Percentiles rank a stretch among this genome's conserved stretches.
These are phyloP conservation scores for Batillaria attramentaria DNA, from an alignment of 1,140 invertebrate species.

Conservation along the genomic window DNA sequence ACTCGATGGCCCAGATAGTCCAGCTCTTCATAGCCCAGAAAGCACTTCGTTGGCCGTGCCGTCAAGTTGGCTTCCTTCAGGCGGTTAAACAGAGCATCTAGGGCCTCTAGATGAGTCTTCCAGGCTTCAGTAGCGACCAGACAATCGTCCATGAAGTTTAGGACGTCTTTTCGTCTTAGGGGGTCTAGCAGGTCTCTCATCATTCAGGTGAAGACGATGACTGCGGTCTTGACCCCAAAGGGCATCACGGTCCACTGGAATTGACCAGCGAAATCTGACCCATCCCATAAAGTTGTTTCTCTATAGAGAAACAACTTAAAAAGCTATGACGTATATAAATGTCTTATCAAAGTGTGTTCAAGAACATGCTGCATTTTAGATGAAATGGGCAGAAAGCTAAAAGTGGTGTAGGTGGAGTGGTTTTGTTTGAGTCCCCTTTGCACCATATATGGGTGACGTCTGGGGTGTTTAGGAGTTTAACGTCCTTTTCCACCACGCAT, in stretches of 20 bases:
- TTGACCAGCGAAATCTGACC: too few relatives aligned
- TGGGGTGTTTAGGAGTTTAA: too few relatives aligned
- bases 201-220: constrained; percentile 33
- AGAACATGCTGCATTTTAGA: too few relatives aligned
- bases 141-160: constrained; percentile 28
- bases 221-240: constrained; percentile 47
- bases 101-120: constrained; percentile 3
- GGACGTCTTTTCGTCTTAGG: background rate
- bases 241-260: constrained; percentile 40
- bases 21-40: constrained; percentile 26
- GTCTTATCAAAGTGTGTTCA: too few relatives aligned
- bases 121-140: constrained; percentile 14
- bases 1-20: constrained; percentile 42
- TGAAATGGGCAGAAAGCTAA: too few relatives aligned
- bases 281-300: too few relatives aligned
- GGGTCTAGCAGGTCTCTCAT: constrained; percentile 40
- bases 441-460: too few relatives aligned
- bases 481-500: too few relatives aligned
- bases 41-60: constrained; percentile 39
- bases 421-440: too few relatives aligned
- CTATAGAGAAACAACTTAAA: too few relatives aligned
- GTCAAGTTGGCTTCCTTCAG: constrained; percentile 28
- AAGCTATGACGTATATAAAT: too few relatives aligned
- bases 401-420: too few relatives aligned
- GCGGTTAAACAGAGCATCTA: background rate